Evolutionary conservation across 2,888 invertebrate species (phyloP), one percentile per base, ranked within the genome.

Genomic region (Eristalis arbustorum): DNA sequence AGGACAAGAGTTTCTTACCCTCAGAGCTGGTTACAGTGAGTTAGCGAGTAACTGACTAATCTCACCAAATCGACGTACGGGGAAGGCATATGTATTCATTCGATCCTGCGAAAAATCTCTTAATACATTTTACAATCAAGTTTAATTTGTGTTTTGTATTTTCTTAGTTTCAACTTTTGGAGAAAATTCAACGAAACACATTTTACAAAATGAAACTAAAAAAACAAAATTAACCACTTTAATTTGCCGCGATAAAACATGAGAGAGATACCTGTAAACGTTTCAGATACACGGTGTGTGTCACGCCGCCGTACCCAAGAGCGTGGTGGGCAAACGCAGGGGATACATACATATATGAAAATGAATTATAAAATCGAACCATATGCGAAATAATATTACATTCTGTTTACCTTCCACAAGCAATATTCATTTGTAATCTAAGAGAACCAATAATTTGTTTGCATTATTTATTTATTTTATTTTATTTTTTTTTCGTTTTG

Each of bases 251-350:
- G 59, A 59, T 59, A 59, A n/a, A 59, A 59, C 59, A 59, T 18
- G 18, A 59, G 59, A 59, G 59, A 59, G 59, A 59, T 59, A 59
- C 59, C 59, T 59, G 59, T 59, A 59, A 59, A 49, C 49, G 49
- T 49, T 49, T 49, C 49, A 49, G 49, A 49, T 49, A 49, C 49
- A 49, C 49, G 18, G 18, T 49, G 49, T 42, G 42, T 49, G 49
- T 49, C 49, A 49, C 49, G 49, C 49, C 49, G 49, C 49, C 49
- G 49, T 49, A 49, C 49, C 49, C 49, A 49, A 49, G 49, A 49
- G 49, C 49, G 49, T 49, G n/a, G 49, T 49, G 49, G 49, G n/a
- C 49, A 49, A 49, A 49, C 49, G 49, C 49, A 49, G 49, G 49
- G 49, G 49, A 18, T 49, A 49, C 49, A 49, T 49, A 49, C 49